These are phyloP conservation scores for Cryptus viduatorius DNA, from an alignment of 2,888 invertebrate species.

Conservation along the genomic window DNA sequence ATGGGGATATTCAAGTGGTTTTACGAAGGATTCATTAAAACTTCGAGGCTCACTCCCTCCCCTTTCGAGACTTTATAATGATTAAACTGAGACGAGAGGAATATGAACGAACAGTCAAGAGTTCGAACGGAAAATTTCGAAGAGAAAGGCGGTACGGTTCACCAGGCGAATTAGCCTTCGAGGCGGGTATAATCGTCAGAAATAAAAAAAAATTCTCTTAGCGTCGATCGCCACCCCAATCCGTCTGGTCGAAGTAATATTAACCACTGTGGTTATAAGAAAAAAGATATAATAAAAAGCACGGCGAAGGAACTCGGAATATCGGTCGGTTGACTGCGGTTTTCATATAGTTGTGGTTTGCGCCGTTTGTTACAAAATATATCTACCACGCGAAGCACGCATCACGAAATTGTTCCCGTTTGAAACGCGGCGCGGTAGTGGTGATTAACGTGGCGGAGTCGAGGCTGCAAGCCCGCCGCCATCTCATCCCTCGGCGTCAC, in stretches of 20 bases:
- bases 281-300: background rate
- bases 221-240: background rate
- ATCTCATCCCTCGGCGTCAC: conserved; percentile 20
- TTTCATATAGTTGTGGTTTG: background rate
- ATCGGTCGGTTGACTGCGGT: background rate
- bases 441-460: conserved; percentile 42
- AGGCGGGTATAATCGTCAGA: conserved; percentile 14
- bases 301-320: background rate
- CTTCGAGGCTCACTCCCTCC: background rate
- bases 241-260: background rate
- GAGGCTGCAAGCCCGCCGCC: conserved; percentile 7
- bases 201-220: background rate
- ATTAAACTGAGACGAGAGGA: conserved; percentile 24
- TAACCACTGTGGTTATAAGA: background rate
- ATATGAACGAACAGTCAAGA: background rate
- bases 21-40: conserved; percentile 37
- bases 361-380: background rate
- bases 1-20: conserved; percentile 19
- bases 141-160: conserved; percentile 24
- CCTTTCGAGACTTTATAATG: conserved; percentile 38
- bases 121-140: conserved; percentile 25
- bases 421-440: background rate
- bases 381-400: conserved; percentile 34
- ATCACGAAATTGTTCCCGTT: conserved; percentile 19
- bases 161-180: conserved; percentile 29